These are phyloP conservation scores for Dynastes grantii DNA, from an alignment of 2,888 invertebrate genomes.

Conservation along the genomic window DNA sequence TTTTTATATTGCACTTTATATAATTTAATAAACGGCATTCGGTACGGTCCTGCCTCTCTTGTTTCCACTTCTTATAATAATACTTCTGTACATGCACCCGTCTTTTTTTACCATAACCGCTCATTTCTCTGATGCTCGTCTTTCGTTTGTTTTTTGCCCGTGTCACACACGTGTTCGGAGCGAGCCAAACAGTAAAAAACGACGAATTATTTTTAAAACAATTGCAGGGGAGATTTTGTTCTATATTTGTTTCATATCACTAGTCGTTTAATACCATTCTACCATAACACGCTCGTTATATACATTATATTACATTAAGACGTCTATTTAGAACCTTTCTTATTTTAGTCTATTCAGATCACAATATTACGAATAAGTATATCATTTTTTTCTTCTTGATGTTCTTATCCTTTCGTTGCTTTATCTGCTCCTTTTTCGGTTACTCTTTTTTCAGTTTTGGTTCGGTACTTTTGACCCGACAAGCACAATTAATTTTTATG, in stretches of 20 bases:
- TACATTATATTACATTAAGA: constrained; percentile 7
- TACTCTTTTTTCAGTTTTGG: constrained; percentile 3
- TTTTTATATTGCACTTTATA: no score
- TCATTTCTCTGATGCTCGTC: constrained; percentile 38
- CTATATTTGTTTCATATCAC: constrained; percentile 46
- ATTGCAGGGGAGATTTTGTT: constrained; percentile 47
- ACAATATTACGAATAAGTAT: constrained; percentile 12
- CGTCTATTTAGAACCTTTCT: constrained; percentile 1
- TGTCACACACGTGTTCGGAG: constrained; percentile 58
- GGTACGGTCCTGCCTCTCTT: constrained; percentile 33
- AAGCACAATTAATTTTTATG: constrained; percentile 38
- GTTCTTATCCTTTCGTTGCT: constrained; percentile 7
- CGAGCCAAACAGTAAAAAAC: constrained; percentile 55
- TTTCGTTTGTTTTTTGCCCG: constrained; percentile 40
- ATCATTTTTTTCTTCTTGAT: background rate
- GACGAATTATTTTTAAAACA: constrained; percentile 47
- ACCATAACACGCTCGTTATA: constrained; percentile 22
- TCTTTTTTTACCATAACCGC: constrained; percentile 40
- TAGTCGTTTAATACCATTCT: background rate
- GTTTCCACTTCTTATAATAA: constrained; percentile 47
- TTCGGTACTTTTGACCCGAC: constrained; percentile 27
- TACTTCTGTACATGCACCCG: constrained; percentile 45
- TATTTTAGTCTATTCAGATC: constrained; percentile 27
- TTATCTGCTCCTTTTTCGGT: background rate
- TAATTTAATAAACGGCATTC: background rate